Evolutionary conservation across 2,888 invertebrate species (phyloP), one percentile per base, ranked within the genome.

Genomic region (Chaitophorus viminalis): DNA sequence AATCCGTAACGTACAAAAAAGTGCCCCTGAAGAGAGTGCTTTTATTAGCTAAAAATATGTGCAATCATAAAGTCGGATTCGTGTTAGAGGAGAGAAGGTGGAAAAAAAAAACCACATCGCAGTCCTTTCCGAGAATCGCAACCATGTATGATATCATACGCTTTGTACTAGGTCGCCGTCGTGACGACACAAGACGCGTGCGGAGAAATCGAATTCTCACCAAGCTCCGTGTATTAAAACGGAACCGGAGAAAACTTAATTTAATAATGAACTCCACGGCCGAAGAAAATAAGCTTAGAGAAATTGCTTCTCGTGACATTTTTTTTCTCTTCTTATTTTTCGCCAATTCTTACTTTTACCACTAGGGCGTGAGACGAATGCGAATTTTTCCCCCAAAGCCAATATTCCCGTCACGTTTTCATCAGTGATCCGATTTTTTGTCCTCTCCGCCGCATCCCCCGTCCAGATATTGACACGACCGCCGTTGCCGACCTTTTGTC

Each of bases 401-500:
- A 65, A 87, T 87, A 87, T 87, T 87, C 87, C 31, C 33, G 81
- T 72, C 87, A 87, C 87, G 87, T 87, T 74, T 87, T 74, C 87
- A 74, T 87, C 87, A 87, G 79, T 33, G 87, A 87, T 87, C 87
- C 87, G 87, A 87, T 87, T 87, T 87, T 74, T 29, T 52, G 6
- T 52, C 78, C 36, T 60, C 25, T 68, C 60, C 29, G 8, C 46
- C 25, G 8, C 29, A 14, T 46, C 14, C 36, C 33, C 6, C 11
- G 70, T 14, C 70, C 29, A 70, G 70, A 70, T 31, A 70, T 70
- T 70, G 70, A 70, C 70, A 31, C 70, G 68, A 14, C 29, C 17
- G n/a, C 70, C 8, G 36, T 46, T 1, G 33, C 36, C 52, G 77
- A 86, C 60, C 72, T 79, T 79, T 87, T 74, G 86, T 87, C 86